Percentiles rank a stretch among this genome's conserved stretches.
These are phyloP conservation scores for human DNA, from an alignment of 2,113 vertebrate genomes.

Conservation along the genomic window GRCh38 chr16:27048501-27049000, in stretches of 20 bases:
- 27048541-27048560: neutral
- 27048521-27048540: neutral
- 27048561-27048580: neutral
- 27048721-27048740: fast-evolving
- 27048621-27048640: neutral
- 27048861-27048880: neutral
- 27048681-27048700: neutral
- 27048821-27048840: neutral
- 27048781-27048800: neutral
- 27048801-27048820: neutral
- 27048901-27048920: neutral
- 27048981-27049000: neutral
- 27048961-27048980: neutral
- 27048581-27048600: neutral
- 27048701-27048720: neutral
- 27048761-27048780: neutral
- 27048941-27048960: neutral
- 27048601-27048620: neutral
- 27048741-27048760: too few species aligned
- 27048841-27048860: neutral
- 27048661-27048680: neutral
- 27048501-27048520: neutral
- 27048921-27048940: neutral
- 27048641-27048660: neutral
- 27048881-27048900: neutral